A percentile compares a stretch with the other conserved stretches of the same genome.
Conservation (phyloP, 2,888 invertebrate species). For the Aphrophora alni region DNA sequence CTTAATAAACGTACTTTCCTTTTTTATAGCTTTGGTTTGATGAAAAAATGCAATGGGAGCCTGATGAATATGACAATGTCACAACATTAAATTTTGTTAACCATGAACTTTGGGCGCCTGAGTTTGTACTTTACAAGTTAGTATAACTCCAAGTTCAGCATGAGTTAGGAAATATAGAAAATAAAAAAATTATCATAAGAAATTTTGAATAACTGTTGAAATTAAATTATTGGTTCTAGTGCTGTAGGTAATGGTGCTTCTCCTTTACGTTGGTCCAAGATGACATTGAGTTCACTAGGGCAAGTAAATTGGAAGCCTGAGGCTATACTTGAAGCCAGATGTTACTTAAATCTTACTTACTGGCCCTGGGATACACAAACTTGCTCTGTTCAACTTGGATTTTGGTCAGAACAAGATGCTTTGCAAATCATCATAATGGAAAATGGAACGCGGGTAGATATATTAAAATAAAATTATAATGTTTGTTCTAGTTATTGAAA, state of each 20-base stretch:
- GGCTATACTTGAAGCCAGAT: conserved; percentile 55
- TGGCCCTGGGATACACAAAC: conserved; percentile 59
- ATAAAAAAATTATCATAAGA: too few species aligned
- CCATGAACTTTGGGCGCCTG: conserved; percentile 68
- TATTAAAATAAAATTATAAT: too few species aligned
- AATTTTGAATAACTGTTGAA: too few species aligned
- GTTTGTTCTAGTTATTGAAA: too few species aligned
- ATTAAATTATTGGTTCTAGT: conserved; percentile 51
- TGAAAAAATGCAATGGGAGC: conserved; percentile 66
- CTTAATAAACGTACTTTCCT: too few species aligned
- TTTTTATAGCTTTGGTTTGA: conserved; percentile 68
- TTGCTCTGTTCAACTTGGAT: conserved; percentile 57
- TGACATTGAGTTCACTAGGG: conserved; percentile 54
- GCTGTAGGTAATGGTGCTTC: conserved; percentile 51
- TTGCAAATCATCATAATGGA: conserved; percentile 29
- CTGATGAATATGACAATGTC: conserved; percentile 63
- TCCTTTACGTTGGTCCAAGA: conserved; percentile 53
- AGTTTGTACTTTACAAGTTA: conserved; percentile 60
- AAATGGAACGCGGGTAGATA: conserved; percentile 12
- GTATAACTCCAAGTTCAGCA: conserved; percentile 30
- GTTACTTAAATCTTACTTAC: conserved; percentile 54
- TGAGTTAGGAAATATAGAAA: too few species aligned
- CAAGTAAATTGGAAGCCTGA: conserved; percentile 56
- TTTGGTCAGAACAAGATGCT: conserved; percentile 53
- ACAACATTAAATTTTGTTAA: conserved; percentile 60